Conservation (phyloP, 1,140 invertebrate species). For the Frieseomelitta varia region DNA sequence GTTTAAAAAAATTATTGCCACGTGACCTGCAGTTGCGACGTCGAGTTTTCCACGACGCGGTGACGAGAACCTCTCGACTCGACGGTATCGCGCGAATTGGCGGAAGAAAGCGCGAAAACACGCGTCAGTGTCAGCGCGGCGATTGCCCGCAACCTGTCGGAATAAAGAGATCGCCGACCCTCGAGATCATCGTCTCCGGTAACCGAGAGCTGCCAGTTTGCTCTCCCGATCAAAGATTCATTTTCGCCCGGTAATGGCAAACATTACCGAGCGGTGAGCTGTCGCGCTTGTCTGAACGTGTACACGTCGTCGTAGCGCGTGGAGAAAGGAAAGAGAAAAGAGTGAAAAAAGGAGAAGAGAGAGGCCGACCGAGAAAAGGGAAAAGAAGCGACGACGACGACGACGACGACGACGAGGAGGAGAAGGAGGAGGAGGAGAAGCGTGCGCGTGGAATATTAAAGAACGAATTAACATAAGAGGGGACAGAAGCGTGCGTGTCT, state of each 20-base stretch:
- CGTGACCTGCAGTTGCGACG: no score
- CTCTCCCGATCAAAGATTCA: conserved; percentile 16
- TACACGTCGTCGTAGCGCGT: background rate
- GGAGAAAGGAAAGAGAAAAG: conserved; percentile 17
- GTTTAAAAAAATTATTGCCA: no score
- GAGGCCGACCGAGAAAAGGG: background rate
- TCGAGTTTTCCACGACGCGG: no score
- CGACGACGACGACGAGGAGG: background rate
- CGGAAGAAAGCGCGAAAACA: no score
- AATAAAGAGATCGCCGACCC: conserved; percentile 37
- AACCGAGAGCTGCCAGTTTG: background rate
- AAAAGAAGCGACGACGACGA: background rate
- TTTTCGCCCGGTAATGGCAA: conserved; percentile 15
- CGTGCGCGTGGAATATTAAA: conserved; percentile 77
- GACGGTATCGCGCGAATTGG: no score
- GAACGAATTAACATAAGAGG: conserved; percentile 77
- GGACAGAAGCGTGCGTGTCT: conserved; percentile 76
- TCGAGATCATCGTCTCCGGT: background rate
- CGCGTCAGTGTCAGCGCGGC: background rate
- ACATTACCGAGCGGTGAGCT: conserved; percentile 15
- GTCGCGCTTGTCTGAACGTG: background rate
- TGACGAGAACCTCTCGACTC: no score
- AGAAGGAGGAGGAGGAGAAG: conserved; percentile 39
- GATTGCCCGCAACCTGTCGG: conserved; percentile 16
- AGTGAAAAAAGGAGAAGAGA: conserved; percentile 38